phyloP scores from a whole-genome alignment of 2,113 vertebrate species.

The Oreochromis tanganicae region DNA sequence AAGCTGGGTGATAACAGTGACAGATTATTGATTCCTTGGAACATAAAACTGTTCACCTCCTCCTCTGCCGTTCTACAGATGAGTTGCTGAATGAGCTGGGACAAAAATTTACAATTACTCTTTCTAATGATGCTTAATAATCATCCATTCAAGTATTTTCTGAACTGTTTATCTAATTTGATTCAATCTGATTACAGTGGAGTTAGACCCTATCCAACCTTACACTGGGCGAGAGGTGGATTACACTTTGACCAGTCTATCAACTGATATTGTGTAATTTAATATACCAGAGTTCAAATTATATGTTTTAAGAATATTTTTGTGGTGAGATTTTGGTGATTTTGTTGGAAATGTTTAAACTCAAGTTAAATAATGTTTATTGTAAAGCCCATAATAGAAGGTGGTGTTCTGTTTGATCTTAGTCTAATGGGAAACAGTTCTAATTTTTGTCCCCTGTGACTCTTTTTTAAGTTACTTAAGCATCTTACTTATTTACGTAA shows the following conservation, averaged over 20 bases:
- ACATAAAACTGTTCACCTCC: not conserved
- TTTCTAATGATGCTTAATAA: not conserved
- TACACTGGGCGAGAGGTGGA: rapidly evolving
- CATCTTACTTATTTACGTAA: not conserved
- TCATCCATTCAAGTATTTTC: not conserved
- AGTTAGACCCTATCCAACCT: too few species aligned
- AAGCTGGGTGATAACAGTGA: not conserved
- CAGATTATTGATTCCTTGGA: not conserved
- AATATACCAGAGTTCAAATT: not conserved
- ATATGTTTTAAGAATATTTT: not conserved
- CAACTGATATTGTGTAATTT: not conserved
- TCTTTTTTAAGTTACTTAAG: not conserved
- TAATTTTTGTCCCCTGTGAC: not conserved
- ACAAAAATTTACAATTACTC: not conserved
- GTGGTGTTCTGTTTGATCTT: not conserved
- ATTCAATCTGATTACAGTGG: not conserved
- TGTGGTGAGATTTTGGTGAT: not conserved
- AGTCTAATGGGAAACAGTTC: not conserved
- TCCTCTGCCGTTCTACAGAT: not conserved
- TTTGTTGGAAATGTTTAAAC: not conserved
- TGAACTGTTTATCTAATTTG: not conserved
- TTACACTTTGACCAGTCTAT: not conserved
- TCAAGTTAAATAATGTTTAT: not conserved
- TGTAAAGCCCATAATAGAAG: not conserved
- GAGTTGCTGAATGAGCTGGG: not conserved